Evolutionary conservation across 2,888 invertebrate genomes (phyloP), one percentile per base, ranked within the genome.

Genomic region (Odontothrips loti): DNA sequence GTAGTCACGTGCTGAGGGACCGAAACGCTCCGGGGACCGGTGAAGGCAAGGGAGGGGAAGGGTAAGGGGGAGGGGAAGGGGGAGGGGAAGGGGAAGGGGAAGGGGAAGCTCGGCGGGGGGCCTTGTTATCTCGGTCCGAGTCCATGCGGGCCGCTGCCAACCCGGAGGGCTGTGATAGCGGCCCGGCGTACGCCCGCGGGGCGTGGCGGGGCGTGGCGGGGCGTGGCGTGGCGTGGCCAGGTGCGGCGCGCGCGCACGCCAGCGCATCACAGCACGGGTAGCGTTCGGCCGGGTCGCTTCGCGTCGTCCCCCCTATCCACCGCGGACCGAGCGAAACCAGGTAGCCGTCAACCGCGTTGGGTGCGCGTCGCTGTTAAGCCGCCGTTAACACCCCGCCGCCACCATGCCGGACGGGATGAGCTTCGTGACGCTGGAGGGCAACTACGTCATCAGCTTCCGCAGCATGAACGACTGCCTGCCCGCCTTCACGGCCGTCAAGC

Each of bases 361-460:
- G 8, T 48, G 48, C 51, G 51, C 58, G 58, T 58, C 58, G 15
- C 58, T 15, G 58, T 15, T 15, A 20, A n/a, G n/a, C 58, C 17
- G 15, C 17, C 58, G 58, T 6, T 6, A 43, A 6, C 34, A 43
- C 34, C 34, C 3, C 34, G 34, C 23, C 68, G 68, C 27, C 68
- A 75, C 68, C 68, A 75, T 75, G 68, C 68, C 68, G 68, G 68
- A 8, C 68, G 68, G 27, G 11, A 27, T 75, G 68, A 75, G 68
- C 27, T 75, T 75, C 68, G 68, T 75, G 27, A 9, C 23, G 68
- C 68, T 75, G 23, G 68, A 75, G 68, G 68, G 68, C 68, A 75
- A 75, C 68, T 75, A 75, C 27, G 68, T 75, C 68, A 75, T 75
- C 68, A 75, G 68, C 68, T 75, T 75, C 68, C 68, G 68, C 68